A percentile compares a stretch with the other conserved stretches of the same genome.
Conservation (phyloP, 2,888 invertebrate genomes). For the Steinernema hermaphroditum region DNA sequence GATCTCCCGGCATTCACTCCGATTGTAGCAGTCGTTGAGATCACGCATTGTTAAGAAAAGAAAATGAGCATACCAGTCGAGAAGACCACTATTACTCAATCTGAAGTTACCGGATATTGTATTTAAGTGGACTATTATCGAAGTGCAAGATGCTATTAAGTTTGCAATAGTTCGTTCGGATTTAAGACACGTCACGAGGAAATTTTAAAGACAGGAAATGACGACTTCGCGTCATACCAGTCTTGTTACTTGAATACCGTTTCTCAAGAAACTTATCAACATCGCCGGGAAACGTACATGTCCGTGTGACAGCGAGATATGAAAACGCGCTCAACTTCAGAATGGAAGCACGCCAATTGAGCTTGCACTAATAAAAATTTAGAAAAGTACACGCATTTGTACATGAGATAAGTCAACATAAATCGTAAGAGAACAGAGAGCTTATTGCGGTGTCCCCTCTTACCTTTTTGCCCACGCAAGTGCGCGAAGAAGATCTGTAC, state of each 20-base stretch:
- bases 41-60: not conserved
- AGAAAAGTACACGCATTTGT: not conserved
- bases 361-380: not conserved
- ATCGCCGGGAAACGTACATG: too few species aligned
- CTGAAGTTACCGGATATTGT: not conserved
- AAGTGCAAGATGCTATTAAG: conserved; percentile 6
- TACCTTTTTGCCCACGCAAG: not conserved
- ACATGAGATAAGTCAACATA: not conserved
- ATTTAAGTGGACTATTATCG: conserved; percentile 14
- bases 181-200: too few species aligned
- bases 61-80: conserved; percentile 2
- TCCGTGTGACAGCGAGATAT: too few species aligned
- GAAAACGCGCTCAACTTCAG: too few species aligned
- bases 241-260: too few species aligned
- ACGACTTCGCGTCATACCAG: too few species aligned
- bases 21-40: conserved; percentile 41
- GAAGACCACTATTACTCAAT: not conserved
- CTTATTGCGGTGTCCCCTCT: not conserved
- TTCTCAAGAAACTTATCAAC: too few species aligned
- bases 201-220: too few species aligned
- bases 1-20: conserved; percentile 49
- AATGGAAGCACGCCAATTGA: too few species aligned
- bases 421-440: not conserved
- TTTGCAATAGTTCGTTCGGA: too few species aligned
- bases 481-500: not conserved